Base-by-base conservation (phyloP, 2,888 invertebrate genomes). In the Agrochola lota region DNA sequence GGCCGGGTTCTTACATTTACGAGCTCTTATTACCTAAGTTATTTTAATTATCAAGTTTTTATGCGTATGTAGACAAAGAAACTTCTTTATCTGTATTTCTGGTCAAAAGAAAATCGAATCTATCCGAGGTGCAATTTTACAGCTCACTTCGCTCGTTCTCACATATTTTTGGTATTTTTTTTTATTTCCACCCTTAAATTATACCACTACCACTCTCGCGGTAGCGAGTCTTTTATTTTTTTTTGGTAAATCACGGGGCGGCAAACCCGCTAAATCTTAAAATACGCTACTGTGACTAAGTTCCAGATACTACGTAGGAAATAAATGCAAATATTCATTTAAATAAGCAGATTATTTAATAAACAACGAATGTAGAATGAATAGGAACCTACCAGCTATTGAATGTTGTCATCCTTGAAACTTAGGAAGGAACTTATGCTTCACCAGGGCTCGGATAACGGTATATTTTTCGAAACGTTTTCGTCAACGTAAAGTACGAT, bases 401-500 rank as follows among this genome's bases (percentile, higher is more conserved):
- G 46, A 81, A 60, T 73, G 67, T 79, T 7, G 66, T 55, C 11
- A 35, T 7, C 81, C 74, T 79, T 81, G 67, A 67, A 79, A 60
- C 46, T 80, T 67, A 57, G 23, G 57, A 71, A 46, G 15, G 30
- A 64, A 43, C 30, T 15, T 11, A 40, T 40, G 7, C 35, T 35
- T 35, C 35, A 35, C 35, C 35, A 35, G 35, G 35, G 35, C 35
- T 35, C 35, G 35, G 35, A 35, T 35, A 3, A 35, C 35, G 35
- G 35, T 35, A 35, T 35, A 35, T 35, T 35, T 35, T 35, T 3
- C 35, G 35, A 35, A 35, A 35, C 35, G 35, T 35, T 35, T 35
- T 35, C 35, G 35, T 35, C 35, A 35, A 35, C 35, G 3, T 35
- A 35, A 35, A 35, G 35, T 3, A 35, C 35, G 3, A 35, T 35